Percentiles rank a stretch among this genome's conserved stretches.
phyloP scores from a whole-genome alignment of 2,888 invertebrate species.

The Sialis fuliginosa region DNA sequence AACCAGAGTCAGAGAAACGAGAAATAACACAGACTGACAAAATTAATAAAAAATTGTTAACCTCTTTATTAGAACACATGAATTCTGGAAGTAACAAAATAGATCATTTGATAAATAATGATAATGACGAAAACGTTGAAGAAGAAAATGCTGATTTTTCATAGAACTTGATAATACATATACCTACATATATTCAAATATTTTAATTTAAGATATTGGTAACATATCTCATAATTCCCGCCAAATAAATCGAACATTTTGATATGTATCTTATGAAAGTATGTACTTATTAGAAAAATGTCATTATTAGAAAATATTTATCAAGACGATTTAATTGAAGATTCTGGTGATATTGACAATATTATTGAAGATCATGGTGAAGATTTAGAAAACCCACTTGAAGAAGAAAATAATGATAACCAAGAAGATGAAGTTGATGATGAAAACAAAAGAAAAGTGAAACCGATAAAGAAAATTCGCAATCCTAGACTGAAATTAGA shows the following conservation, averaged over 20 bases:
- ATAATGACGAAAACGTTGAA: not conserved
- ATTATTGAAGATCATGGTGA: slow-evolving; percentile 7
- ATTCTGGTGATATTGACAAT: slow-evolving; percentile 9
- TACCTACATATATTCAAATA: slow-evolving; percentile 3
- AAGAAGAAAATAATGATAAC: slow-evolving; percentile 24
- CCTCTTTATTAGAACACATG: slow-evolving; percentile 41
- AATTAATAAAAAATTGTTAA: slow-evolving; percentile 44
- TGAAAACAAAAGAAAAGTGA: slow-evolving; percentile 26
- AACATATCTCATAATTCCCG: not conserved
- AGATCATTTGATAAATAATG: slow-evolving; percentile 5
- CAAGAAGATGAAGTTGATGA: slow-evolving; percentile 30
- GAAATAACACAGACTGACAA: slow-evolving; percentile 45
- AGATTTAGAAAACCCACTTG: slow-evolving; percentile 7
- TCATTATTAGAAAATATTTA: slow-evolving; percentile 12
- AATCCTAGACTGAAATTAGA: slow-evolving; percentile 52
- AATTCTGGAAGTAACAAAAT: slow-evolving; percentile 18
- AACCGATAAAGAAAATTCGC: slow-evolving; percentile 35
- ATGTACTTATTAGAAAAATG: slow-evolving; percentile 8
- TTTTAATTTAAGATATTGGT: slow-evolving; percentile 8
- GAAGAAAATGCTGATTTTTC: slow-evolving; percentile 7
- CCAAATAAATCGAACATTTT: not conserved
- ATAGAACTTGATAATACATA: slow-evolving; percentile 5
- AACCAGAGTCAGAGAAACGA: slow-evolving; percentile 12
- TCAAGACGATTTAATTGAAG: slow-evolving; percentile 11
- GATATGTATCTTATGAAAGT: not conserved